Evolutionary conservation across 2,113 vertebrate species (phyloP).

Genomic region (Scomber scombrus): DNA sequence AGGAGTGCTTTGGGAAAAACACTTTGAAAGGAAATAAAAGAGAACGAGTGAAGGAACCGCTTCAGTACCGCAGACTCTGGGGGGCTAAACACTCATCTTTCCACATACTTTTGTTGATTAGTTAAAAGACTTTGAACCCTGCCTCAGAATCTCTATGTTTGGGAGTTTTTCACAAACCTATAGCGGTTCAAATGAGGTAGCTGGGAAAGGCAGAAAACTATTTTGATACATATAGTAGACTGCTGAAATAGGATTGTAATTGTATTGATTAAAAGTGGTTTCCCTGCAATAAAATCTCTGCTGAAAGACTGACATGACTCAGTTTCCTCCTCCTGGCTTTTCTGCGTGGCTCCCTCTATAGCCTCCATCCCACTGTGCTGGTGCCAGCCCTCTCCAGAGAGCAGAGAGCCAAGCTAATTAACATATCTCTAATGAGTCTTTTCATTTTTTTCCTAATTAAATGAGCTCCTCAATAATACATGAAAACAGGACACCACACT

Average conservation of each 20-base stretch:
- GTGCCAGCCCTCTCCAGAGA: slow-evolving; percentile 79
- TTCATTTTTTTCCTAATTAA: slow-evolving; percentile 88
- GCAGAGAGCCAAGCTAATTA: slow-evolving; percentile 83
- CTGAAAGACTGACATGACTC: slow-evolving; percentile 47
- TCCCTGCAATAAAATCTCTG: slow-evolving; percentile 29
- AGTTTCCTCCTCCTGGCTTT: slow-evolving; percentile 41
- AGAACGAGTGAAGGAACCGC: slow-evolving; percentile 62
- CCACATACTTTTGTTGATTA: slow-evolving; percentile 70
- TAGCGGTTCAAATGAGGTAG: slow-evolving; percentile 33
- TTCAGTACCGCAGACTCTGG: slow-evolving; percentile 58
- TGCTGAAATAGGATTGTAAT: neutral
- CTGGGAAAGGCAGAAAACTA: slow-evolving; percentile 16
- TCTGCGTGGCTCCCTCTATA: slow-evolving; percentile 29
- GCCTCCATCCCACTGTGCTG: slow-evolving; percentile 44
- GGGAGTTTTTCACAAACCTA: slow-evolving; percentile 37
- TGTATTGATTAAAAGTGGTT: slow-evolving; percentile 8
- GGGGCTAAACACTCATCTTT: slow-evolving; percentile 68
- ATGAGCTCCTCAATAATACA: slow-evolving; percentile 86
- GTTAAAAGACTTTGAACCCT: slow-evolving; percentile 57
- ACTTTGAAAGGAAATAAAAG: slow-evolving; percentile 78
- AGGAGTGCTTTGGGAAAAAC: slow-evolving; percentile 78
- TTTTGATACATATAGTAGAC: neutral
- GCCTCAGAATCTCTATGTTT: slow-evolving; percentile 35
- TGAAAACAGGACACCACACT: slow-evolving; percentile 84
- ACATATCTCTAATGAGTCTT: slow-evolving; percentile 88